Evolutionary conservation across 2,113 vertebrate species (phyloP), one percentile per base, ranked within the genome.

Genomic region (Epinephelus cyanopodus): DNA sequence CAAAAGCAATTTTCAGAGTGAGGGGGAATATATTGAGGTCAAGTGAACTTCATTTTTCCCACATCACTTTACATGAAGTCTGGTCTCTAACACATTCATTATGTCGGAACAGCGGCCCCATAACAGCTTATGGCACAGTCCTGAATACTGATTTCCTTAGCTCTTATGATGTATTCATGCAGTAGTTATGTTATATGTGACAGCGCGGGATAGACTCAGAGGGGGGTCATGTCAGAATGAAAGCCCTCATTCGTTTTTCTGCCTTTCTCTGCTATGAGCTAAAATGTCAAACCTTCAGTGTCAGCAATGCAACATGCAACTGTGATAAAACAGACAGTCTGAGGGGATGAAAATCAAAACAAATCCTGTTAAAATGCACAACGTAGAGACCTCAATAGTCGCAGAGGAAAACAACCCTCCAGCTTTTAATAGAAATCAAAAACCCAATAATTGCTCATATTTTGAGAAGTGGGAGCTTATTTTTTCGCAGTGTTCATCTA

Each of bases 1-100:
- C 77, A 85, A 88, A 90, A 90, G 91, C 86, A 92, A 92, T 92
- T 92, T 92, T 87, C 89, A 79, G 56, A 84, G 87, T 77, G 77
- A 62, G 58, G 64, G 42, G 74, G 82, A 83, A 85, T 88, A 92
- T 89, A 92, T 90, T 90, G 89, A 89, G 91, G 91, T 92, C 89
- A 90, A 87, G 88, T 86, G 87, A 88, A 91, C 86, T 89, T 91
- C 58, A 79, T 88, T 84, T 71, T 75, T 67, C 73, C 74, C 39
- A 83, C 79, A 82, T 89, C 83, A 81, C 83, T 91, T 90, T 89
- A 89, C 79, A 88, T 89, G 75, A 77, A 81, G 76, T 87, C 83
- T 85, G 81, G 63, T 85, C 82, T 79, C 65, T 66, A 87, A 86
- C 86, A 86, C 74, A 80, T 92, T 92, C 86, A 88, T 90, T 87